Base-by-base conservation (phyloP, 2,797 vertebrate species). In the Gymnoscopelus microlampas region DNA sequence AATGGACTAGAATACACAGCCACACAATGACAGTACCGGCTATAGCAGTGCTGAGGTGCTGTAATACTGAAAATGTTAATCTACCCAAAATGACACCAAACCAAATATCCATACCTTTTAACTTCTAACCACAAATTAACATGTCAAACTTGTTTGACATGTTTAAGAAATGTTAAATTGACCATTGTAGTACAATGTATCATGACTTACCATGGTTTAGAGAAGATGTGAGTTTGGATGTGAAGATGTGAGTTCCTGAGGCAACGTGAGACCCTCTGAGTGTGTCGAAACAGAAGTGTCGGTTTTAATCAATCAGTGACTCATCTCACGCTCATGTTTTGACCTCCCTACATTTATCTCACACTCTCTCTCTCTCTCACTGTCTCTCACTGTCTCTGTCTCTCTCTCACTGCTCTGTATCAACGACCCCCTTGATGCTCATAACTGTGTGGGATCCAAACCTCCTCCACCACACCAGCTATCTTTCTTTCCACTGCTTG, bases 401-500 rank as follows among this genome's bases (percentile, higher is more conserved):
- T 73, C 7, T 60, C 44, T 63, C 44, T 50, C 49, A 10, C 14
- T 6, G 2, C 24, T 51, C 58, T 64, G 11, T 56, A 6, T 19
- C 49, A 72, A 85, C 83, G 73, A 82, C 88, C 86, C 67, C 71
- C 79, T 54, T 60, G 49, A 12, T 10, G 66, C 51, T 55, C 32
- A 39, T 39, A 39, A 3, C 32, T 68, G 50, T 29, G 54, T 5
- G 61, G 47, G 5, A 12, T 32, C 59, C 72, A 56, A 23, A 51
- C 29, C 48, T n/a, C 6, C 54, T 44, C 44, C 35, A 13, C 60
- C 83, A 71, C 64, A 44, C 86, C 88, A 83, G 82, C 76, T 77
- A 51, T 68, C n/a, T 74, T 91, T 88, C 90, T 74, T 91, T 88
- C 90, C 85, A 82, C 60, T 66, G 14, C 49, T 64, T 39, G 44